Evolutionary conservation across 2,888 invertebrate genomes (phyloP).

Genomic region (Cerceris rybyensis): DNA sequence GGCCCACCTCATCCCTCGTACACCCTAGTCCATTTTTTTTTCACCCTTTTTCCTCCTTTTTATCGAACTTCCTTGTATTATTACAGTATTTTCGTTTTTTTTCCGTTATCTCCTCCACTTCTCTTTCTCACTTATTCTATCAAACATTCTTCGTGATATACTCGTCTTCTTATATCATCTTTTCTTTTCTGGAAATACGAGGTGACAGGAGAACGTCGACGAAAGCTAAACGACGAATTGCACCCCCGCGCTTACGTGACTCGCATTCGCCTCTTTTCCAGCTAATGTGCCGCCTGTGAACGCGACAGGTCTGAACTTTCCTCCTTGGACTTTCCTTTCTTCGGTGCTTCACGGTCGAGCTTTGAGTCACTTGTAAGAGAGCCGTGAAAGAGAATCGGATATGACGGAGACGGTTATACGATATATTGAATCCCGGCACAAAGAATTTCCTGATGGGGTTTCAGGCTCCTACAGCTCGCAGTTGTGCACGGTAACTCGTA

Average conservation of each 20-base stretch:
- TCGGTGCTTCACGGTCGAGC: not conserved
- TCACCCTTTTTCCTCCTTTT: not conserved
- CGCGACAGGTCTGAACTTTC: conserved; percentile 47
- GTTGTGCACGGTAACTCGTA: conserved; percentile 38
- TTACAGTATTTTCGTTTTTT: not conserved
- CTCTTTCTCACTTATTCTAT: not conserved
- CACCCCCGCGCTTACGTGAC: conserved; percentile 62
- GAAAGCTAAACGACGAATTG: conserved; percentile 74
- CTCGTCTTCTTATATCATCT: not conserved
- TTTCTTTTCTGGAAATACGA: conserved; percentile 35
- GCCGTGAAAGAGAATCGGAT: conserved; percentile 56
- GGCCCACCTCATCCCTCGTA: not conserved
- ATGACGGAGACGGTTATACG: conserved; percentile 61
- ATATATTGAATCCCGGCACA: conserved; percentile 59
- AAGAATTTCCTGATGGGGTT: conserved; percentile 61
- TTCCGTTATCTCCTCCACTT: not conserved
- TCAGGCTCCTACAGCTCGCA: conserved; percentile 37
- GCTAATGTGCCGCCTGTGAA: conserved; percentile 60
- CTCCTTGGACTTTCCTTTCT: conserved; percentile 7
- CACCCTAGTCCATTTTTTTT: conserved; percentile 5
- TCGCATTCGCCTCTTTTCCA: conserved; percentile 52
- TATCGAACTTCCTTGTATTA: not conserved
- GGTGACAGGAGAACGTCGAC: conserved; percentile 62
- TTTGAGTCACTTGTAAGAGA: conserved; percentile 32
- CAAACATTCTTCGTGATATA: not conserved